These are phyloP conservation scores for Balaeniceps rex DNA, from an alignment of 2,113 vertebrate species.

Conservation along the genomic window DNA sequence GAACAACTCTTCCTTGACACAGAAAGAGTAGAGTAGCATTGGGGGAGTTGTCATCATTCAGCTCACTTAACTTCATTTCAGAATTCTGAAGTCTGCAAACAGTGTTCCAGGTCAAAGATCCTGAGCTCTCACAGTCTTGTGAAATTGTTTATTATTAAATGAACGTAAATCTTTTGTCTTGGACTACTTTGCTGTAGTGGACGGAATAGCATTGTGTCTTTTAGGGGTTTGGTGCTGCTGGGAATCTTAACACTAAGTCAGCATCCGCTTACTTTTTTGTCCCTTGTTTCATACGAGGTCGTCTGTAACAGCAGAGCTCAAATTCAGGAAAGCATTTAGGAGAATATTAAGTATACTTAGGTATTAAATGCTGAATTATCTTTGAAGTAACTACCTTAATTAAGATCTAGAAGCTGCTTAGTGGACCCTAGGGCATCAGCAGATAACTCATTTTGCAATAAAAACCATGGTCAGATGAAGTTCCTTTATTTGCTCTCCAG, in stretches of 20 bases:
- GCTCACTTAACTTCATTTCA: background rate
- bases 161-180: background rate
- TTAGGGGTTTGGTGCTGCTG: background rate
- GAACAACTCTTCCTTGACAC: background rate
- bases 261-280: background rate
- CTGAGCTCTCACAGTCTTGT: background rate
- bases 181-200: background rate
- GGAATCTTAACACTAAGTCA: background rate
- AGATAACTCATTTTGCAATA: background rate
- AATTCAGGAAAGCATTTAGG: background rate
- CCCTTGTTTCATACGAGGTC: background rate
- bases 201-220: background rate
- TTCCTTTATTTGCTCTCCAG: background rate
- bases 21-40: background rate
- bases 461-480: background rate
- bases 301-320: background rate
- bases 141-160: background rate
- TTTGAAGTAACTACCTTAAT: background rate
- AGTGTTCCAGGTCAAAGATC: background rate
- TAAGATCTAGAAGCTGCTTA: background rate
- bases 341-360: background rate
- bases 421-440: background rate
- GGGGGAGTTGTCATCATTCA: background rate
- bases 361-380: background rate
- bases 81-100: background rate